These are phyloP conservation scores for Salticus scenicus DNA, from an alignment of 2,888 invertebrate species.

Conservation along the genomic window DNA sequence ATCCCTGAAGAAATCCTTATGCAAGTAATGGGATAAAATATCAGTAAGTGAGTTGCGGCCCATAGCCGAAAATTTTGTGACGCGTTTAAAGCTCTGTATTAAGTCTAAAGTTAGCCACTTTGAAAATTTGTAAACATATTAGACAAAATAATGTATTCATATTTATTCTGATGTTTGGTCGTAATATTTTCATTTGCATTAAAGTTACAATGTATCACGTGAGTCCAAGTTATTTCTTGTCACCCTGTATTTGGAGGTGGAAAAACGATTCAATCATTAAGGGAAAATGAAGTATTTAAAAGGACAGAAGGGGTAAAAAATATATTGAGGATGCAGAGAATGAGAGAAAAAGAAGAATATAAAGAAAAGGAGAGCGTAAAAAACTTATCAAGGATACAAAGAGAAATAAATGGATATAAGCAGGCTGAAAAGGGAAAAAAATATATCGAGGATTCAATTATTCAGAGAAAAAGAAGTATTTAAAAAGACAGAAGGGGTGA, in stretches of 20 bases:
- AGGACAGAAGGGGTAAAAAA: background rate
- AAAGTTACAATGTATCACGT: too few relatives aligned
- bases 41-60: too few relatives aligned
- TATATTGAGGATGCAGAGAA: background rate
- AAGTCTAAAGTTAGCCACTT: too few relatives aligned
- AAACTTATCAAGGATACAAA: background rate
- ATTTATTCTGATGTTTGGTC: too few relatives aligned
- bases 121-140: too few relatives aligned
- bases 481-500: background rate
- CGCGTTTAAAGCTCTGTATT: too few relatives aligned
- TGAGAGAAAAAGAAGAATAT: background rate
- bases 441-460: background rate
- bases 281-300: background rate
- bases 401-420: background rate
- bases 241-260: background rate
- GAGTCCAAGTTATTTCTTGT: too few relatives aligned
- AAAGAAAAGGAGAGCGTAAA: background rate
- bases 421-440: background rate
- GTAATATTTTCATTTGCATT: too few relatives aligned
- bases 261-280: background rate
- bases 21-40: too few relatives aligned
- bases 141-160: too few relatives aligned
- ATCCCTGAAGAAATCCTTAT: too few relatives aligned
- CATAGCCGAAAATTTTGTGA: too few relatives aligned
- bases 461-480: background rate